Base-by-base conservation (phyloP, 2,888 invertebrate species). In the Coremacera marginata region DNA sequence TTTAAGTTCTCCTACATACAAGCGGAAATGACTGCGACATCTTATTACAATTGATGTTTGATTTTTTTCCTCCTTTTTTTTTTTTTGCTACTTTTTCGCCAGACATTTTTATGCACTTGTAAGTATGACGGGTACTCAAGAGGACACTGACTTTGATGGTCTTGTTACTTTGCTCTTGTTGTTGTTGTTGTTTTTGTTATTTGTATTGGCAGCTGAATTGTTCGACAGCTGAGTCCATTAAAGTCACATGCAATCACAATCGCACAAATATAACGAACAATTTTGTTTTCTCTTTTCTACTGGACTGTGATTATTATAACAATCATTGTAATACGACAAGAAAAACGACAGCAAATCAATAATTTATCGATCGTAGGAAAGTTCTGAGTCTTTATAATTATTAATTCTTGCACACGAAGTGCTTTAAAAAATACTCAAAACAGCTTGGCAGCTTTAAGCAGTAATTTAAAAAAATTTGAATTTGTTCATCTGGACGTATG, bases 131-230 rank as follows among this genome's bases (percentile, higher is more conserved):
- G 0, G 57, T 19, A 37, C 57, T 71, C 57, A 22, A 57, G 37
- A 71, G 57, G 57, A 37, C 71, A 37, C 31, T 37, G 71, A 71
- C 77, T 71, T 27, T 70, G 57, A 49, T 44, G 37, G 65, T 74
- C 75, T 55, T 75, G 75, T 78, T 74, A 14, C 44, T 16, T 77
- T 77, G 77, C 73, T 70, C n/a, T 62, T 76, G 65, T n/a, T n/a
- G n/a, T n/a, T 67, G 49, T 31, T 70, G 52, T 7, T 52, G 34
- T 44, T 31, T 31, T 31, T 62, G 22, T 67, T 67, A 3, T 44
- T 44, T 7, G 14, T 25, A 14, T 34, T 70, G 57, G n/a, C 52
- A 27, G 70, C 8, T 22, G 67, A 49, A 49, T 25, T 57, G 31
- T 34, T 55, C 55, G 37, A 44, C 37, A 67, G 19, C 19, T 37